These are phyloP conservation scores for Thinocorus orbignyianus DNA, from an alignment of 2,113 vertebrate genomes.

Conservation along the genomic window DNA sequence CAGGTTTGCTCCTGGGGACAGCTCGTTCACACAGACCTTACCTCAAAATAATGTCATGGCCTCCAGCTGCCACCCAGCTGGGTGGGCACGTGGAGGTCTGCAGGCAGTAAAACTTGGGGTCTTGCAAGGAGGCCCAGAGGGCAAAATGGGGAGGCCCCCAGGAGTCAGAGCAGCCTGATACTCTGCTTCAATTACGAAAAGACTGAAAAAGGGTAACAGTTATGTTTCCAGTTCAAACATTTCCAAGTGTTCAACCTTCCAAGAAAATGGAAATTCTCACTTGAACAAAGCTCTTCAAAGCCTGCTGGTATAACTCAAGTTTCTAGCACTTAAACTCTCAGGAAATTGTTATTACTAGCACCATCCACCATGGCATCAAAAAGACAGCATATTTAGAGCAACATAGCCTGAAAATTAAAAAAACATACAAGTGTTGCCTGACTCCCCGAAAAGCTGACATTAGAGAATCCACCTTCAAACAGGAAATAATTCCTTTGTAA, in stretches of 20 bases:
- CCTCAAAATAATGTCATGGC: rapidly evolving
- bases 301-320: not conserved
- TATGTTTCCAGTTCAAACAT: not conserved
- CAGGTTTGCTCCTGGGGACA: not conserved
- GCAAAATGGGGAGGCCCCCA: not conserved
- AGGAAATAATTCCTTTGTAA: not conserved
- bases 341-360: not conserved
- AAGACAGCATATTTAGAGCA: not conserved
- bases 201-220: not conserved
- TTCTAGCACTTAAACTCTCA: not conserved
- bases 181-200: not conserved
- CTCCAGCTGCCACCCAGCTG: not conserved
- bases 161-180: not conserved
- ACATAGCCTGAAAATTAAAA: not conserved
- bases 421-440: not conserved
- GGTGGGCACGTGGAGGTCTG: rapidly evolving
- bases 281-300: not conserved
- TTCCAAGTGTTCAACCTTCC: not conserved
- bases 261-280: not conserved
- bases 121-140: not conserved
- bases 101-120: rapidly evolving
- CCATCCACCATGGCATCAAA: not conserved
- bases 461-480: not conserved
- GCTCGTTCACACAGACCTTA: not conserved
- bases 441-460: not conserved